These are phyloP conservation scores for Podarcis muralis DNA, from an alignment of 2,113 vertebrate species.

Conservation along the genomic window DNA sequence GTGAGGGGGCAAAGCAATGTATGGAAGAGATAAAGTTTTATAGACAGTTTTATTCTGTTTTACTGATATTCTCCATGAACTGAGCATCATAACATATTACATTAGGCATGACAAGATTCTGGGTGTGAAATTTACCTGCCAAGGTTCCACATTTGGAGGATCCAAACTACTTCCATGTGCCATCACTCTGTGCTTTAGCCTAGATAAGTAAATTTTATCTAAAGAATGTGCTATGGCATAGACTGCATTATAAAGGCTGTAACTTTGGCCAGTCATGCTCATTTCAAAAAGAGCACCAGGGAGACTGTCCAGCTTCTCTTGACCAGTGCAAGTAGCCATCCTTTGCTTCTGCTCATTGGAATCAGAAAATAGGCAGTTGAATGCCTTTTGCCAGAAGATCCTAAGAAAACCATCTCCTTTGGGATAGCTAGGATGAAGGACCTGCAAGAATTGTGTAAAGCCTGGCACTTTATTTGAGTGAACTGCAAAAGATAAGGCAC, in stretches of 20 bases:
- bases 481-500: conserved; percentile 2
- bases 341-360: background rate
- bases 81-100: no score
- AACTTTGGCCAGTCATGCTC: background rate
- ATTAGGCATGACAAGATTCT: no score
- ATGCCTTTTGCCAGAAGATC: background rate
- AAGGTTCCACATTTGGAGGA: background rate
- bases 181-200: background rate
- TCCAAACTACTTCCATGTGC: background rate
- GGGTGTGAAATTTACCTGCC: background rate
- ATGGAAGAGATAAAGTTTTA: no score
- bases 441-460: conserved; percentile 1
- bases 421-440: background rate
- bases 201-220: background rate
- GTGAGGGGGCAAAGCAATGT: no score
- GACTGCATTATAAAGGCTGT: background rate
- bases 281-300: background rate
- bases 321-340: background rate
- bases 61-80: no score
- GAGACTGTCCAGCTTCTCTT: background rate
- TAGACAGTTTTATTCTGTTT: no score
- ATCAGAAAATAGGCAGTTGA: background rate
- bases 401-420: background rate
- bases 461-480: background rate
- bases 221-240: background rate